A percentile compares a stretch with the other conserved stretches of the same genome.
phyloP scores from a whole-genome alignment of 1,140 invertebrate genomes.

The Leptinotarsa lineolata region DNA sequence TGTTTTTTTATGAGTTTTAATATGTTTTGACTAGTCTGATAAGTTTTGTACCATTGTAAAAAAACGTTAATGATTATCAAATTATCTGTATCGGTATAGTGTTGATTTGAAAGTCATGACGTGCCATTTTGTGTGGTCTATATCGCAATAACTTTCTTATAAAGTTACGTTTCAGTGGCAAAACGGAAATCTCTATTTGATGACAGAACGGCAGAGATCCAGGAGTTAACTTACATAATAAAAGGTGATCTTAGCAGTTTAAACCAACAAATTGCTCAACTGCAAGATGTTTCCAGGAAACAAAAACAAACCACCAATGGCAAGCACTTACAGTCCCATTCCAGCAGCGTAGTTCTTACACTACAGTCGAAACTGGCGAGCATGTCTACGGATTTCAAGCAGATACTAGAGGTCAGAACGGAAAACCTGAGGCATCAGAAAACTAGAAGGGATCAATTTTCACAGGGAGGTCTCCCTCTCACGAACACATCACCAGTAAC shows the following conservation, averaged over 20 bases:
- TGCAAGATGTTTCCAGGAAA: constrained; percentile 78
- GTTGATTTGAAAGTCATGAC: no score
- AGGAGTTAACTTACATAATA: constrained; percentile 96
- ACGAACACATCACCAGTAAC: constrained; percentile 37
- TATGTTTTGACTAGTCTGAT: no score
- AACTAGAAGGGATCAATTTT: constrained; percentile 90
- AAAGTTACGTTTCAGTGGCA: constrained; percentile 75
- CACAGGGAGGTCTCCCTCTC: constrained; percentile 77
- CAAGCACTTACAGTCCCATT: constrained; percentile 90
- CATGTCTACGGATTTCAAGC: constrained; percentile 97
- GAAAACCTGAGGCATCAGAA: constrained; percentile 97
- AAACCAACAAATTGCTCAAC: constrained; percentile 92
- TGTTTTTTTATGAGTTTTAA: no score
- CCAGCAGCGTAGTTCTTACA: constrained; percentile 91
- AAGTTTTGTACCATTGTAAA: no score
- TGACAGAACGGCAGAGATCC: constrained; percentile 92
- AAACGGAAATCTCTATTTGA: constrained; percentile 97
- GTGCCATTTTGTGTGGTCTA: no score
- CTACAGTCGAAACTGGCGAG: constrained; percentile 93
- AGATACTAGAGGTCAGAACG: constrained; percentile 84
- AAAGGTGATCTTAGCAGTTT: constrained; percentile 94
- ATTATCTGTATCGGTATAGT: no score
- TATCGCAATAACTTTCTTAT: no score
- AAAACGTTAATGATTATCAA: no score
- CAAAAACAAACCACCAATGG: constrained; percentile 68